Base-by-base conservation (phyloP, 2,113 vertebrate genomes). In the Addax nasomaculatus region DNA sequence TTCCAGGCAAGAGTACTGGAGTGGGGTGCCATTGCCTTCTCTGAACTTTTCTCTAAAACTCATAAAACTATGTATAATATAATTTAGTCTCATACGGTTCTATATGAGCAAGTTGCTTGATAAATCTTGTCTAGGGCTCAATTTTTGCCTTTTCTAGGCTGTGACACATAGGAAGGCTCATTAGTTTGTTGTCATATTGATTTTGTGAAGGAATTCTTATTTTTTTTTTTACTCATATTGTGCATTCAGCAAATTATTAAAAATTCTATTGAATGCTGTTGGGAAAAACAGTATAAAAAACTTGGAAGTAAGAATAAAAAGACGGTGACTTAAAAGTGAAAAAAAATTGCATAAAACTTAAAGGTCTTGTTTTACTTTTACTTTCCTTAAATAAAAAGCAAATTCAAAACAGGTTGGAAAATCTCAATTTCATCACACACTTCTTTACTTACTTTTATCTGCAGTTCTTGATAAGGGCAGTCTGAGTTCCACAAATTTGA, bases 291-390 rank as follows among this genome's bases (percentile, higher is more conserved):
- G 4, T 47, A 60, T 43, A 19, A 29, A 67, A 19, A 89, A 33
- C 3, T 85, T 64, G 8, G 9, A 87, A 85, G 64, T 51, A 73
- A 86, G 2, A 11, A 55, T 27, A 43, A 76, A 85, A 93, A 29
- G 33, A 90, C 0, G 10, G 0, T 45, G 11, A 73, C n/a, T 39
- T 73, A 57, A 78, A 17, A 43, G 10, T 76, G 13, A 51, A 53
- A 67, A 49, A 49, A 83, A 27, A 79, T 8, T 49, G 0, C 2
- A 45, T 58, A 30, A 64, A 21, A 30, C 8, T 30, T 55, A 64
- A 85, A 47, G 4, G 30, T 14, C 12, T 49, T 85, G 8, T n/a
- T 95, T 76, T 86, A 67, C 49, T 36, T 95, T 84, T 91, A 62
- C 17, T 62, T 62, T 47, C 45, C 2, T 49, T 21, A 84, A 84